Percentiles rank a stretch among this genome's conserved stretches.
phyloP scores from a whole-genome alignment of 2,888 invertebrate species.

The Dione juno region DNA sequence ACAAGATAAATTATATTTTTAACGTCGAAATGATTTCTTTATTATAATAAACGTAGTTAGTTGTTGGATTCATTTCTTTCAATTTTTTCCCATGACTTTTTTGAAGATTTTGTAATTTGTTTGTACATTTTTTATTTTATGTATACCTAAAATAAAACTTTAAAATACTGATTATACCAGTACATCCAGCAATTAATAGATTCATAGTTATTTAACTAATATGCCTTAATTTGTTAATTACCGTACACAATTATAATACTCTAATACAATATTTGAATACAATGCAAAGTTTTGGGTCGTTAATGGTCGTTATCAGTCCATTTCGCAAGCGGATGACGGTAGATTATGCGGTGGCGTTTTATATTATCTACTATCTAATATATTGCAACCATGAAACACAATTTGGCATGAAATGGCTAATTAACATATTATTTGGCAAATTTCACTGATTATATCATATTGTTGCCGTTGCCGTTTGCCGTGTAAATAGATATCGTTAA shows the following conservation, averaged over 20 bases:
- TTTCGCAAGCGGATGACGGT: conserved; percentile 23
- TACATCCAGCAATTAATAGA: too few species aligned
- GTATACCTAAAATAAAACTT: not conserved
- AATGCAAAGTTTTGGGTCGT: conserved; percentile 8
- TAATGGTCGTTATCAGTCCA: conserved; percentile 13
- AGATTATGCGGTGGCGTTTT: conserved; percentile 26
- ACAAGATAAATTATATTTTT: conserved; percentile 17
- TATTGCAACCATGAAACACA: conserved; percentile 39
- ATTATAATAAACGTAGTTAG: too few species aligned
- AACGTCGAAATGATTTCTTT: not conserved
- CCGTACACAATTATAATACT: not conserved
- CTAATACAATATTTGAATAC: not conserved
- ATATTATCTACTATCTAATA: conserved; percentile 44
- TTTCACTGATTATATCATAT: conserved; percentile 13
- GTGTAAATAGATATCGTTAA: not conserved
- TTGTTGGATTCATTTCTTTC: too few species aligned
- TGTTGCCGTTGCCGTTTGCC: not conserved
- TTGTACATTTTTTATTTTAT: too few species aligned
- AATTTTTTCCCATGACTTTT: too few species aligned
- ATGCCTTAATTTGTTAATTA: not conserved
- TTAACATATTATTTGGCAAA: conserved; percentile 36
- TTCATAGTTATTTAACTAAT: not conserved
- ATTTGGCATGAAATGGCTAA: conserved; percentile 36
- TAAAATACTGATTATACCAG: too few species aligned
- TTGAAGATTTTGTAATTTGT: too few species aligned